These are phyloP conservation scores for Athripsodes cinereus DNA, from an alignment of 2,888 invertebrate genomes.

Conservation along the genomic window DNA sequence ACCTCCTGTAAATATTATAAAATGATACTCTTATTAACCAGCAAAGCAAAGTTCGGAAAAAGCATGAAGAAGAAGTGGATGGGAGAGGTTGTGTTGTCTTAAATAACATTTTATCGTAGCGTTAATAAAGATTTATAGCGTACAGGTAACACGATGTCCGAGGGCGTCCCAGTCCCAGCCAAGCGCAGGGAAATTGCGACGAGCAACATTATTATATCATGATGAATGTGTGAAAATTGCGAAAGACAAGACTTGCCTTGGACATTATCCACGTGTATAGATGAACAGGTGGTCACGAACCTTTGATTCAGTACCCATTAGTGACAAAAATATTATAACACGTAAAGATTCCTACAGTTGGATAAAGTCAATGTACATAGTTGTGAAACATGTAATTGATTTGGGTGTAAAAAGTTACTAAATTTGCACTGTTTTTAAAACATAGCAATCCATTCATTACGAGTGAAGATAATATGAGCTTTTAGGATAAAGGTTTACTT, in stretches of 20 bases:
- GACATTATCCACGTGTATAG: constrained; percentile 4
- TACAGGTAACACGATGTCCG: constrained; percentile 6
- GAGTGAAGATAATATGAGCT: no score
- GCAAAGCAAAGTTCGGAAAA: no score
- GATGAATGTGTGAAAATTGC: constrained; percentile 20
- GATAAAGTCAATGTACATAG: no score
- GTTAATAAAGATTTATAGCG: constrained; percentile 21
- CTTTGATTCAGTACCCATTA: neutral
- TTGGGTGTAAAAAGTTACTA: no score
- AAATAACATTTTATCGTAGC: neutral
- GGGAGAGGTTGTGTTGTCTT: neutral
- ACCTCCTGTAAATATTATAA: no score
- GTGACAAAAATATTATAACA: no score
- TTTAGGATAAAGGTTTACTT: no score
- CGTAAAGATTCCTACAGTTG: no score
- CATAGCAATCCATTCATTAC: no score
- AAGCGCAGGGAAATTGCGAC: constrained; percentile 11
- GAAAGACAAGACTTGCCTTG: constrained; percentile 10
- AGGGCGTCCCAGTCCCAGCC: constrained; percentile 4
- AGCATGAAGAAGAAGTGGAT: neutral
- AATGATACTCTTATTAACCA: no score
- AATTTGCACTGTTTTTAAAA: no score
- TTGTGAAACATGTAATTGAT: no score
- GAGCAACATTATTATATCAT: constrained; percentile 6
- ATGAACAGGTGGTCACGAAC: neutral